Conservation (phyloP, 2,797 vertebrate species). For the Sylvia borin region DNA sequence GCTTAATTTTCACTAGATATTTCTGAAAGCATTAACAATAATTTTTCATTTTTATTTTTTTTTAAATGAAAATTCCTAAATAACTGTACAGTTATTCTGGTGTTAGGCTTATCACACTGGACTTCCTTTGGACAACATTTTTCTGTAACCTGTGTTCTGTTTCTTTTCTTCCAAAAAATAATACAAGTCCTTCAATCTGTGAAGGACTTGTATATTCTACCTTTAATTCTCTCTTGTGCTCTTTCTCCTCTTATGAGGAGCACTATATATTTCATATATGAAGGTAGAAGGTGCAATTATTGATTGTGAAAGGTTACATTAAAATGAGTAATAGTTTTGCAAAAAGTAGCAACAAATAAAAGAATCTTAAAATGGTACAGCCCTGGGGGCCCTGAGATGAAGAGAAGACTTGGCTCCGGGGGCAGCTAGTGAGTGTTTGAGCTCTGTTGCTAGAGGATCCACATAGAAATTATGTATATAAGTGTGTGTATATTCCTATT, state of each 20-base stretch:
- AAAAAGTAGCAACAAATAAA: not conserved
- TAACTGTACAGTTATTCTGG: not conserved
- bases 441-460: not conserved
- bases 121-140: not conserved
- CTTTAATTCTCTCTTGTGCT: not conserved
- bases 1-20: not conserved
- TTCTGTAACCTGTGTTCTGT: not conserved
- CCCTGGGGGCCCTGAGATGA: not conserved
- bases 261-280: not conserved
- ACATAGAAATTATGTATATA: not conserved
- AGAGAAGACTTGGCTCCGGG: not conserved
- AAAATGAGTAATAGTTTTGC: not conserved
- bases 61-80: not conserved
- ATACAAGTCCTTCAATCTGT: not conserved
- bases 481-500: rapidly evolving
- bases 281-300: not conserved
- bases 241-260: not conserved
- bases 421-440: not conserved
- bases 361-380: not conserved
- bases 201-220: not conserved
- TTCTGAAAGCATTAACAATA: not conserved
- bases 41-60: not conserved
- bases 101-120: not conserved
- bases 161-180: not conserved
- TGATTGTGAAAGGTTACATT: not conserved